Percentiles rank a stretch among this genome's conserved stretches.
Evolutionary conservation across 2,797 vertebrate species (phyloP).

Genomic region (Falco columbarius): DNA sequence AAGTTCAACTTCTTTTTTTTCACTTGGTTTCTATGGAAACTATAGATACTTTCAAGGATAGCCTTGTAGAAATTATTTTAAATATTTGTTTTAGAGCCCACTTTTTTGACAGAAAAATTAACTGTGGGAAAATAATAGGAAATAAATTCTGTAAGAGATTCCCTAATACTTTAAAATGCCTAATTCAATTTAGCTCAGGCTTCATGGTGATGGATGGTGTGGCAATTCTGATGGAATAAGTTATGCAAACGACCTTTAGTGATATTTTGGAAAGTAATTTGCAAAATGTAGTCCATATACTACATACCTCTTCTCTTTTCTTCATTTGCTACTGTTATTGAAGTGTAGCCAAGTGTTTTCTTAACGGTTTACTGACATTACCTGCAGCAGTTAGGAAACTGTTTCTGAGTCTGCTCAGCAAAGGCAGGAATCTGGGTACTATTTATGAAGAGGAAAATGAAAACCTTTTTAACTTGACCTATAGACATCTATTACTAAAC

Average conservation of each 20-base stretch:
- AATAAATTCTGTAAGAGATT: neutral
- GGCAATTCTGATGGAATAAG: neutral
- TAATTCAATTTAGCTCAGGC: neutral
- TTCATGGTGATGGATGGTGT: neutral
- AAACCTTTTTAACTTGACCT: neutral
- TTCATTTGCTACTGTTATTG: neutral
- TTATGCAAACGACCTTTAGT: neutral
- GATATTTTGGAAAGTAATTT: slow-evolving; percentile 8
- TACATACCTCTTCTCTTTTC: neutral
- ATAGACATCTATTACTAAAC: neutral
- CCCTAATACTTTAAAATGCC: neutral
- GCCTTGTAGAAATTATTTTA: neutral
- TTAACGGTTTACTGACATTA: neutral
- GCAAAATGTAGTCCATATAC: neutral
- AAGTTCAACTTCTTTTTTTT: neutral
- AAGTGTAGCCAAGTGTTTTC: neutral
- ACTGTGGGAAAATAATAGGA: neutral
- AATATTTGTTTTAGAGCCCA: neutral
- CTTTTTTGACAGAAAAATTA: neutral
- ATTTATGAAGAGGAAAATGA: neutral
- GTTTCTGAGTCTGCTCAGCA: neutral
- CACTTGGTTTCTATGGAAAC: neutral
- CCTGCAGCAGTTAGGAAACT: neutral
- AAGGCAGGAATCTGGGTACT: neutral
- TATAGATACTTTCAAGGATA: neutral